Conservation (phyloP, 2,797 vertebrate species). For the Sibirionetta formosa region DNA sequence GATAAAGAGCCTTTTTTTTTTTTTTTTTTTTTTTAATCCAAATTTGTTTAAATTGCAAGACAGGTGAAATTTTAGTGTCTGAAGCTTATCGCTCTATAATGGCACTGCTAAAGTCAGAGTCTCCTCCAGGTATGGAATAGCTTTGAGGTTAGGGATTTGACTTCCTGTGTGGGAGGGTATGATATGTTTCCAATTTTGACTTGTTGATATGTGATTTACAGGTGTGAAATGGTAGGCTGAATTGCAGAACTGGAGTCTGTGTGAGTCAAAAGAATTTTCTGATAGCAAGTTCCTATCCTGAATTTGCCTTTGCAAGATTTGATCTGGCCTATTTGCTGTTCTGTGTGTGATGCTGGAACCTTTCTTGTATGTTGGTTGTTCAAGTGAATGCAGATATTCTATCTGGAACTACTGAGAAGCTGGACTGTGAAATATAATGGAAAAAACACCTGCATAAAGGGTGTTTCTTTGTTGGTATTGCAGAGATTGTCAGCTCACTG, state of each 20-base stretch:
- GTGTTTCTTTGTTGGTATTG: not conserved
- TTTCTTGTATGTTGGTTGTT: not conserved
- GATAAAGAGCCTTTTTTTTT: not conserved
- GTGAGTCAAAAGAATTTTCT: not conserved
- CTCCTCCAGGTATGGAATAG: not conserved
- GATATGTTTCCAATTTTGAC: not conserved
- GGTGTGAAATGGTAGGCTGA: not conserved
- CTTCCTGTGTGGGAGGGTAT: not conserved
- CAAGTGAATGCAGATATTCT: not conserved
- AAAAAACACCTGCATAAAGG: not conserved
- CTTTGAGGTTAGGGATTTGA: not conserved
- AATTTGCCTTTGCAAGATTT: not conserved
- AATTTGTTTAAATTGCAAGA: not conserved
- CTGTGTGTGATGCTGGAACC: not conserved
- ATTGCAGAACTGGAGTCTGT: not conserved
- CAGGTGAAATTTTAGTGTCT: not conserved
- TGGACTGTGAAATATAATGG: not conserved
- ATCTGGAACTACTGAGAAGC: not conserved
- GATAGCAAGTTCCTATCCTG: not conserved
- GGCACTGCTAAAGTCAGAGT: not conserved
- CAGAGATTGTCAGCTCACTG: not conserved
- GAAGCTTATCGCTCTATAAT: not conserved
- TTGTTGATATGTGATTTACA: not conserved
- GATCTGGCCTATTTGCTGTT: accelerated
- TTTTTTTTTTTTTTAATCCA: not conserved